Base-by-base conservation (phyloP, 1,140 invertebrate species). In the Hyles vespertilio region DNA sequence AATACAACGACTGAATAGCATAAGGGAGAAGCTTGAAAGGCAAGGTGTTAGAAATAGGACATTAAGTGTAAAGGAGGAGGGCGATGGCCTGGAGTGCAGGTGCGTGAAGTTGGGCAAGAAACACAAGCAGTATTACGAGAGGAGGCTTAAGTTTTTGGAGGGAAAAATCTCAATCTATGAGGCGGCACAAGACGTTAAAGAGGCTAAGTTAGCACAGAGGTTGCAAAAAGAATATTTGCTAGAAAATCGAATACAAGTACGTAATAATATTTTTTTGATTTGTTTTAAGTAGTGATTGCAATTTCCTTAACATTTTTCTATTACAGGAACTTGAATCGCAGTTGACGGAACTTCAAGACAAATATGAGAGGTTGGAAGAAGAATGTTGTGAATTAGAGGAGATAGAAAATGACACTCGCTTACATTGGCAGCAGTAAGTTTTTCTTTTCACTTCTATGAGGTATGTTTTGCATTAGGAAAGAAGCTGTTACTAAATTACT, bases 311-410 rank as follows among this genome's bases (percentile, higher is more conserved):
- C 3, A 6, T 51, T 22, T 36, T 48, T 40, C 34, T 56, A 52
- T 69, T 91, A 3, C 85, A 91, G 83, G 89, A 91, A 51, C 74
- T 93, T 43, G 87, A 89, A 70, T 82, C 89, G 51, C 87, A 92
- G 49, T 84, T 92, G 12, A 76, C 85, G 58, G 81, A 88, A 62
- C 85, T 93, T 54, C 80, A 90, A 65, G 88, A 91, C 7, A 92
- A 93, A 65, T 93, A 92, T 81, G 84, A 89, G 32, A 78, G 86
- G 64, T 72, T 93, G 64, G 92, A 93, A 70, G 92, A 94, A 64
- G 92, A 93, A 66, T 91, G 91, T 73, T 92, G 92, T 73, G 92
- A 93, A 81, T 83, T 93, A 45, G 92, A 93, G 77, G 93, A 93
- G 76, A 92, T 92, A 44, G 93, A 93, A 81, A 93, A 93, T 81